Evolutionary conservation across 2,888 invertebrate genomes (phyloP), one percentile per base, ranked within the genome.

Genomic region (Dicyrtoma fusca): DNA sequence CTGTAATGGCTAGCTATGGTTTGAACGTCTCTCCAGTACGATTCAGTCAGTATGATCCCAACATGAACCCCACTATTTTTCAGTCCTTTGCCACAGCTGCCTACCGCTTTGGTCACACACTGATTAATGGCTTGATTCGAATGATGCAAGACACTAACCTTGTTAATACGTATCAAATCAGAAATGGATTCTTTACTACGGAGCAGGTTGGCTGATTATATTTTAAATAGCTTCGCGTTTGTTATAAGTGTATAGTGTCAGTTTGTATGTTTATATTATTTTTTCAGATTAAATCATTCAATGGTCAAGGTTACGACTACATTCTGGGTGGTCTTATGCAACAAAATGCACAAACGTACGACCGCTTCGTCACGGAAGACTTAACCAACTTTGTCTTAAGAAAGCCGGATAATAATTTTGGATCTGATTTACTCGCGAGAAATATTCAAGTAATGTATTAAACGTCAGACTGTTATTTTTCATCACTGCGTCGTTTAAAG

Each of bases 71-170:
- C 1, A 75, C 76, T 1, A 70, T 80, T 69, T 75, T 76, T 69
- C 77, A 80, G 65, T 75, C 78, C 14, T 80, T 80, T 66, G 74
- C 77, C 42, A 76, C 74, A 23, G 78, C 78, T 19, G 80, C 80
- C 0, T 80, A 77, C 71, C 66, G 80, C 61, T 77, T 80, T 62
- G 80, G 80, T 17, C 77, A 79, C 51, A 79, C 76, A 25, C 42
- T 77, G 10, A 74, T 74, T 34, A 76, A 79, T 66, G 80, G 80
- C 14, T 57, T 80, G 10, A 75, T 80, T 64, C 70, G 76, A 10
- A 73, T 80, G 74, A 77, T 77, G 74, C 74, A 68, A 45, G 77
- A 75, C 25, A 74, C 73, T 42, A 26, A 26, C n/a, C 74, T 74
- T 57, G 70, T 78, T n/a, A 61, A 66, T 62, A 63, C 68, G 10